phyloP scores from a whole-genome alignment of 2,888 invertebrate genomes.

The Nephrotoma guestfalica region DNA sequence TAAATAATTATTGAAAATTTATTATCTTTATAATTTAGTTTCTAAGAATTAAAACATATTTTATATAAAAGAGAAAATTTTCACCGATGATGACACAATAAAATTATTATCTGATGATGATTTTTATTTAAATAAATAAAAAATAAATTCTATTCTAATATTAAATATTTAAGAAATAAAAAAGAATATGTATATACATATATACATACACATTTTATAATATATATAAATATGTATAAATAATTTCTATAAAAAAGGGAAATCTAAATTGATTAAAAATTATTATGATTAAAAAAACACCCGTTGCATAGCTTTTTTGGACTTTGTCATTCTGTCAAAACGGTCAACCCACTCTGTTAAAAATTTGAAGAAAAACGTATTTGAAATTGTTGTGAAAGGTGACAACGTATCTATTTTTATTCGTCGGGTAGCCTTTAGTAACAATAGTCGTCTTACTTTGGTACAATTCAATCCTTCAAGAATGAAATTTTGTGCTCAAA shows the following conservation, averaged over 20 bases:
- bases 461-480: too few relatives aligned
- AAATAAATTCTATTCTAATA: background rate
- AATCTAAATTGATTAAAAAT: background rate
- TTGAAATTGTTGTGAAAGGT: too few relatives aligned
- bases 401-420: too few relatives aligned
- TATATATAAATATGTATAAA: background rate
- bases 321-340: too few relatives aligned
- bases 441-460: too few relatives aligned
- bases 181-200: background rate
- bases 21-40: background rate
- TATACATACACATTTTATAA: background rate
- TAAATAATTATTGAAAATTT: background rate
- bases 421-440: too few relatives aligned
- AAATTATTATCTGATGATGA: conserved; percentile 1
- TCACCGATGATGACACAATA: conserved; percentile 1
- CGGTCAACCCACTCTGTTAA: too few relatives aligned
- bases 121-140: conserved; percentile 1
- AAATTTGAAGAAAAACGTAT: too few relatives aligned
- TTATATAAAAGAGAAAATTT: background rate
- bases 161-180: background rate
- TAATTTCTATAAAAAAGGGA: background rate
- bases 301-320: background rate
- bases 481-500: too few relatives aligned
- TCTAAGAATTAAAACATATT: conserved; percentile 1
- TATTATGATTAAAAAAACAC: background rate